Conservation (phyloP, 2,888 invertebrate genomes). For the Ichneumoninae sp. region DNA sequence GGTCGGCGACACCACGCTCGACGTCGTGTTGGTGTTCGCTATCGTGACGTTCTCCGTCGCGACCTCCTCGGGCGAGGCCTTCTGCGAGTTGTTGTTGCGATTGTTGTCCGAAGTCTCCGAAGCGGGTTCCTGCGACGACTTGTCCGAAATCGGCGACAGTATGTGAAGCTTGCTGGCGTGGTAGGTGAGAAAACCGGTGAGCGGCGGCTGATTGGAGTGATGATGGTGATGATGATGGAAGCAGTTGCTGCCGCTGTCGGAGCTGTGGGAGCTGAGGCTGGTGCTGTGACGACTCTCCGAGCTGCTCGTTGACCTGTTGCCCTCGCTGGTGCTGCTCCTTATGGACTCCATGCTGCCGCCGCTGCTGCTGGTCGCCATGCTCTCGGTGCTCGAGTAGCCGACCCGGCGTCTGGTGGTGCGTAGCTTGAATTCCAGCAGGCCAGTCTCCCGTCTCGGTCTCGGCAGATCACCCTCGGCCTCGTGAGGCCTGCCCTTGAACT, state of each 20-base stretch:
- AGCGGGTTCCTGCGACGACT: conserved; percentile 94
- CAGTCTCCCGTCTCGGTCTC: conserved; percentile 83
- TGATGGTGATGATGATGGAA: conserved; percentile 86
- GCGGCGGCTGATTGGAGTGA: conserved; percentile 83
- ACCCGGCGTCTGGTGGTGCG: conserved; percentile 87
- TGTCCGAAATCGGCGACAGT: conserved; percentile 95
- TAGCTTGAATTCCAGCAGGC: conserved; percentile 87
- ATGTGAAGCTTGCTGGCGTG: conserved; percentile 93
- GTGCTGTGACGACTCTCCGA: conserved; percentile 93
- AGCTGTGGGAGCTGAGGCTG: conserved; percentile 94
- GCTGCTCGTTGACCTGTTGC: conserved; percentile 93
- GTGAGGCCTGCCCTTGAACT: conserved; percentile 89
- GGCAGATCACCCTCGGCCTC: conserved; percentile 77
- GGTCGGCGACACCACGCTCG: conserved; percentile 77
- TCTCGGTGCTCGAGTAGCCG: conserved; percentile 92
- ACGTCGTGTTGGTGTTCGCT: conserved; percentile 68
- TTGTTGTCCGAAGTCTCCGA: conserved; percentile 94
- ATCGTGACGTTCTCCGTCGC: conserved; percentile 81
- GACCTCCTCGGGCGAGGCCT: conserved; percentile 90
- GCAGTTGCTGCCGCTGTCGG: conserved; percentile 89
- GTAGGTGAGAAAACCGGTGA: conserved; percentile 89
- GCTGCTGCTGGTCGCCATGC: conserved; percentile 94
- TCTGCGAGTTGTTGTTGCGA: conserved; percentile 91
- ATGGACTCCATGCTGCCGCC: conserved; percentile 95
- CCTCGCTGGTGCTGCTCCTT: conserved; percentile 94